Conservation (phyloP, 2,888 invertebrate species). For the Abscondita cerata region DNA sequence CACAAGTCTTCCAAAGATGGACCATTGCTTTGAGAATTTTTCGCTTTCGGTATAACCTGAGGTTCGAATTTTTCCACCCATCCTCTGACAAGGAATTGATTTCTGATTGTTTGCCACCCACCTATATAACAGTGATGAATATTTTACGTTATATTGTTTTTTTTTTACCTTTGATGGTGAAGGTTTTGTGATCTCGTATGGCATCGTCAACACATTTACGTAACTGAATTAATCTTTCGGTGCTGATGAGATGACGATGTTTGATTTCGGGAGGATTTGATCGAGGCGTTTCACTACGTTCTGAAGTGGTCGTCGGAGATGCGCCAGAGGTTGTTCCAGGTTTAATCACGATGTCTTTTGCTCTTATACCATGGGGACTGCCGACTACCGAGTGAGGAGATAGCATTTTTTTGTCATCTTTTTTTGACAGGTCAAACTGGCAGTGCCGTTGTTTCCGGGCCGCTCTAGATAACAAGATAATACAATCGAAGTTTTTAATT, state of each 20-base stretch:
- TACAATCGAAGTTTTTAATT: no score
- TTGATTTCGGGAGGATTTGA: slow-evolving; percentile 7
- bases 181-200: slow-evolving; percentile 70
- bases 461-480: no score
- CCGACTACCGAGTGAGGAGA: background rate
- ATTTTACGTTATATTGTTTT: no score
- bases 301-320: background rate
- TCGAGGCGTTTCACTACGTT: background rate
- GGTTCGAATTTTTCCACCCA: slow-evolving; percentile 75
- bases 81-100: slow-evolving; percentile 72
- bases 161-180: slow-evolving; percentile 66
- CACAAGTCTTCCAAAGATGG: slow-evolving; percentile 51
- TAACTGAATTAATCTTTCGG: slow-evolving; percentile 70
- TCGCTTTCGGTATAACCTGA: slow-evolving; percentile 31
- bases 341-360: background rate
- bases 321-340: background rate
- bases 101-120: slow-evolving; percentile 73
- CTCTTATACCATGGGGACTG: background rate
- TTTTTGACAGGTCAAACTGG: background rate
- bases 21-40: slow-evolving; percentile 4
- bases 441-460: background rate
- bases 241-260: slow-evolving; percentile 59
- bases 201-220: slow-evolving; percentile 71
- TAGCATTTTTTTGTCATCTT: background rate
- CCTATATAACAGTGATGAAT: no score